A percentile compares a stretch with the other conserved stretches of the same genome.
Evolutionary conservation across 53 echinoderm and acorn worm genomes (phyloP).

Genomic region (Apostichopus leukothele): DNA sequence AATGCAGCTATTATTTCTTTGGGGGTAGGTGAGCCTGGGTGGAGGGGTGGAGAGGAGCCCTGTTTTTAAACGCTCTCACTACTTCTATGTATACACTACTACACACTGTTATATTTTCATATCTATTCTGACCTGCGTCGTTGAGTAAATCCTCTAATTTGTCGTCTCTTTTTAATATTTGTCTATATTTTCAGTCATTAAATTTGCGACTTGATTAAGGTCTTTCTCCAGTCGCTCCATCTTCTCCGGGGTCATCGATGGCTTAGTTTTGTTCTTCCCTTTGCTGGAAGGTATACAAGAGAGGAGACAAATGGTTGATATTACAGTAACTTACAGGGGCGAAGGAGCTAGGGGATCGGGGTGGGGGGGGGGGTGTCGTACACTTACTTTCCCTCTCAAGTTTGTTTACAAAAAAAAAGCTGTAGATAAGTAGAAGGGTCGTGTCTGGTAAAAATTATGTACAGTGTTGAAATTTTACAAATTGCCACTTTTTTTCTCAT

Average conservation of each 20-base stretch:
- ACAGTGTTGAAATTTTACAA: background rate
- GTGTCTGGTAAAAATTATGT: background rate
- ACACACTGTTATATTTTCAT: background rate
- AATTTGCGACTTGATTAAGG: background rate
- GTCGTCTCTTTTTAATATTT: background rate
- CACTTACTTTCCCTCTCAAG: background rate
- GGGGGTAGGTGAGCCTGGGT: background rate
- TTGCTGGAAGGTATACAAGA: background rate
- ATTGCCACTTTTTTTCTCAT: too few species aligned
- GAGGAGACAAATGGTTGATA: background rate
- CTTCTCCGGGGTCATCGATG: background rate
- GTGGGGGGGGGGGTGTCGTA: background rate
- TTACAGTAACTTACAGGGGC: background rate
- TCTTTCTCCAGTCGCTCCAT: background rate
- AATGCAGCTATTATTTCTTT: background rate
- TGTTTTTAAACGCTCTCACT: background rate
- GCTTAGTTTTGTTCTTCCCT: background rate
- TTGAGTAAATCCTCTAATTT: constrained; percentile 11
- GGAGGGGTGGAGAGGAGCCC: background rate
- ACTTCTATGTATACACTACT: background rate
- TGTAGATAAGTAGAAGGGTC: background rate
- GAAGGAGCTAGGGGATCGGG: background rate
- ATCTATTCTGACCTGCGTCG: background rate
- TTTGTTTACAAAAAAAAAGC: background rate
- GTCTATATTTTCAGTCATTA: constrained; percentile 4